phyloP scores from a whole-genome alignment of 2,888 invertebrate species.

The Coecobrya sp. region DNA sequence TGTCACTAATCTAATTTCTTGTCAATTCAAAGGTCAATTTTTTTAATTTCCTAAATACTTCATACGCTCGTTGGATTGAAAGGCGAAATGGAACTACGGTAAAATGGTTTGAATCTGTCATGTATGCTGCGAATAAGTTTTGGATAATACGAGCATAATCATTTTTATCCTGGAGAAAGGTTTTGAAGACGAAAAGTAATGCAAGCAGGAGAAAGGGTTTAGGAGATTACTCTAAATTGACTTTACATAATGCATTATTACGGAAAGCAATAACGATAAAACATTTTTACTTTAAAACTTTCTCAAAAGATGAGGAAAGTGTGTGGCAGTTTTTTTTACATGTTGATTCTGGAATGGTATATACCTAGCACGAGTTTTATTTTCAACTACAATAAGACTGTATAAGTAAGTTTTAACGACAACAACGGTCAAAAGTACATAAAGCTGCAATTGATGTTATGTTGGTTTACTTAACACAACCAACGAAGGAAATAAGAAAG shows the following conservation, averaged over 20 bases:
- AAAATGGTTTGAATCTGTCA: background rate
- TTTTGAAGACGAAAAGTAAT: background rate
- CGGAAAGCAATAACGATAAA: slow-evolving; percentile 70
- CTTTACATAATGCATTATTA: slow-evolving; percentile 72
- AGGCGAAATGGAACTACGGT: background rate
- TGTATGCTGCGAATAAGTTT: background rate
- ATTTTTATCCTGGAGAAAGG: background rate
- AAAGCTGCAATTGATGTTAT: slow-evolving; percentile 70
- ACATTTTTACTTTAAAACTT: slow-evolving; percentile 45
- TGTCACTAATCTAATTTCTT: slow-evolving; percentile 75
- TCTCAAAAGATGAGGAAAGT: slow-evolving; percentile 9
- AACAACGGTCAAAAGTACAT: slow-evolving; percentile 65
- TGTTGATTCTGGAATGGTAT: slow-evolving; percentile 5
- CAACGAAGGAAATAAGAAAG: slow-evolving; percentile 40
- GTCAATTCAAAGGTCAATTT: slow-evolving; percentile 76
- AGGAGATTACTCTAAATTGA: slow-evolving; percentile 72
- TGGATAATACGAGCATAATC: background rate
- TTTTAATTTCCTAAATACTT: slow-evolving; percentile 73
- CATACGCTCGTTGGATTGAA: background rate
- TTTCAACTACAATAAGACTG: slow-evolving; percentile 22
- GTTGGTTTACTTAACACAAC: slow-evolving; percentile 60
- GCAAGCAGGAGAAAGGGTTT: slow-evolving; percentile 24
- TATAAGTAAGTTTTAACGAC: slow-evolving; percentile 49
- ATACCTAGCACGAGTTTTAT: background rate
- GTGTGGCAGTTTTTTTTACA: background rate